Base-by-base conservation (phyloP, 2,113 vertebrate genomes). In the Coptodon bakossiorum region DNA sequence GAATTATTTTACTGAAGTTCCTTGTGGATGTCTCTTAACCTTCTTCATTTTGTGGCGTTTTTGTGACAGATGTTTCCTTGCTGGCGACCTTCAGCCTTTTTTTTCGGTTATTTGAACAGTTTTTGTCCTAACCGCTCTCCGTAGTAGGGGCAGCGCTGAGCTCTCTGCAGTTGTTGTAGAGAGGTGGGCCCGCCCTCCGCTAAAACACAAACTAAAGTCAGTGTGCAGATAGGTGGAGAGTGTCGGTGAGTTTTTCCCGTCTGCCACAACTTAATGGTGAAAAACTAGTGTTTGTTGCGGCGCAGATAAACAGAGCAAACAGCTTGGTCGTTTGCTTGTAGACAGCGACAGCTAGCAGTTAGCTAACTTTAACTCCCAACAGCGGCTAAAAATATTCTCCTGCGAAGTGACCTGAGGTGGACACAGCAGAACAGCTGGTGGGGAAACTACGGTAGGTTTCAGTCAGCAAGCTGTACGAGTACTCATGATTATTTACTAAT, bases 381-480 rank as follows among this genome's bases (percentile, higher is more conserved):
- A 36, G 61, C 80, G 36, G 89, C 93, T 95, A 95, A 91, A 95
- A 94, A 95, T 94, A 94, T 85, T 93, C 90, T 24, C 17, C 27
- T 50, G 86, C 6, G 24, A 50, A 50, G 83, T 53, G 73, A 81
- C 24, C 36, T 50, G 71, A 76, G 63, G 80, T 34, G 78, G 83
- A 10, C 59, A 78, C 53, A 81, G 83, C 52, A 76, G 82, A 86
- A 43, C 85, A 45, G 40, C 29, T 80, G 27, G 53, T 19, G 5
- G 16, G 9, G 82, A 63, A 5, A 61, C 66, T 2, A 7, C 3
- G 43, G 59, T 27, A 13, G 59, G 82, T 68, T 24, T 63, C 48
- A 82, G 27, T 12, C 3, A 22, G 10, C 6, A n/a, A 14, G 16
- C 3, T 52, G 10, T n/a, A 13, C 9, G 16, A n/a, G 27, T 29